Evolutionary conservation across 2,888 invertebrate species (phyloP), one percentile per base, ranked within the genome.

Genomic region (Prosopocoilus inquinatus): DNA sequence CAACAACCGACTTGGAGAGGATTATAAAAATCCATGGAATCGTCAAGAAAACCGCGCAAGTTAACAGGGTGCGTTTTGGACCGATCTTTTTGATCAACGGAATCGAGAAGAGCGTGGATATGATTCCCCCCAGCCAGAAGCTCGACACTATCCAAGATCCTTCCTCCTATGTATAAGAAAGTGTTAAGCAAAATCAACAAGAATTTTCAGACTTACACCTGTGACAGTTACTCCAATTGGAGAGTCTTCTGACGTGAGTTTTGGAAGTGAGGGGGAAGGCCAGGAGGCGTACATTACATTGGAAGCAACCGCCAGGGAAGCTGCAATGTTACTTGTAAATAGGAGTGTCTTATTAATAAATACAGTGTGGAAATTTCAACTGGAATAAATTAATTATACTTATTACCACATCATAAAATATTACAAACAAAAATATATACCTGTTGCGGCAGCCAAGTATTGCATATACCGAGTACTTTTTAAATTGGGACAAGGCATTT

Each of bases 91-190:
- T 83, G 62, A 81, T 81, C 20, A 84, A 69, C 47, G 81, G 73
- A 43, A 84, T 84, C 0, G 84, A 83, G 12, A 81, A 55, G 49
- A 81, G 74, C 61, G 81, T 83, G 1, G 84, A 84, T 0, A 80
- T 78, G 20, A 83, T 73, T 0, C 82, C 82, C 0, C 85, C 86
- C 53, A 83, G 70, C 0, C 82, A 77, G 51, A 80, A 77, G 47
- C 85, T 72, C 1, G 85, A 82, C 1, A 82, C 84, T 59, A 82
- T 77, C 83, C 83, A 84, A 50, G 83, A 82, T 32, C 75, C 78
- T 69, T 83, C 79, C 33, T 77, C 75, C 78, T 81, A 66, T 33
- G 68, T 65, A 35, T 38, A 2, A 3, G 7, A 7, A 47, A 28
- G 5, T 15, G 12, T 36, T 46, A 34, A 20, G 13, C 20, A 11